Base-by-base conservation (phyloP, 2,888 invertebrate species). In the Trachelus tabidus region DNA sequence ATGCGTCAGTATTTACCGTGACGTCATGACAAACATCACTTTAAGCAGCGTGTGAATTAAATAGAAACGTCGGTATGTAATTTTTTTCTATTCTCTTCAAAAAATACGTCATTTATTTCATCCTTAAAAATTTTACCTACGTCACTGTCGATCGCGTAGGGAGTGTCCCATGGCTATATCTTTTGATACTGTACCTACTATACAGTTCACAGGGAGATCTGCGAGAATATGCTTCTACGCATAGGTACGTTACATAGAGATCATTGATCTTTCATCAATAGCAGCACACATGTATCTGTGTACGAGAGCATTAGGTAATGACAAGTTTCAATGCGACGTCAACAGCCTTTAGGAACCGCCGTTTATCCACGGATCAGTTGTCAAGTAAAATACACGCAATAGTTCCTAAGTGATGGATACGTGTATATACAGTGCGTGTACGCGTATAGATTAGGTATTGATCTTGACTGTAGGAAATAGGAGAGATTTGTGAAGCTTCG, bases 271-370 rank as follows among this genome's bases (percentile, higher is more conserved):
- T 56, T 56, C 56, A 9, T 56, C 23, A 23, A 23, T 23, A 56
- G 56, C 56, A 40, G 2, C 56, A 23, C 9, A 9, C 56, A 56
- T 23, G 56, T 56, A 56, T 83, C 83, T 81, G 85, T 79, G 79
- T 84, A 83, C 79, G 84, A 83, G 82, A 80, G 79, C 85, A 84
- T 85, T 85, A 85, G 84, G 83, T 80, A 82, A 79, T 76, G 83
- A 81, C 83, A 77, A 78, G 82, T 82, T 81, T 76, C 56, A 56
- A 56, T 56, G 23, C 23, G 79, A 80, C 80, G 79, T 75, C 81
- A 81, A 80, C 84, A 80, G 82, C 83, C 85, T 82, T 85, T 85
- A 85, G 81, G 76, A 75, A 80, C 79, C 56, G 23, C 23, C 23
- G 9, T 56, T 56, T 56, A 2, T 23, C 56, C 56, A 56, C 2